Base-by-base conservation (phyloP, 2,113 vertebrate genomes). In the Pipra filicauda region DNA sequence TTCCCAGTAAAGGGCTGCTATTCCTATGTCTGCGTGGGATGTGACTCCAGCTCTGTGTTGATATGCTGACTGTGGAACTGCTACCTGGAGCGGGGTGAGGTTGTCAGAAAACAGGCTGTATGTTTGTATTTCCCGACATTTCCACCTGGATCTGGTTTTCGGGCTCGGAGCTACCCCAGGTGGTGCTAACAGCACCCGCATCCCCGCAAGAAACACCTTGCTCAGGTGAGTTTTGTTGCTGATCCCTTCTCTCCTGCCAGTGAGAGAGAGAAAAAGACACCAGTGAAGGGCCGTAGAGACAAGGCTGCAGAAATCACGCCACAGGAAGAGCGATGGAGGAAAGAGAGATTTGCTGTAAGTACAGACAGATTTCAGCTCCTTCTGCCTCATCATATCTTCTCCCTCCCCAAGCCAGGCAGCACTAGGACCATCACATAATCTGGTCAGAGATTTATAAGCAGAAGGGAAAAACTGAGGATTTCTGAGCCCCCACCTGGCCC, bases 81-180 rank as follows among this genome's bases (percentile, higher is more conserved):
- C 70, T 95, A 72, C 61, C 77, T 97, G 87, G 77, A 95, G 90
- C 17, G 39, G 91, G 37, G 55, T 61, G 82, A 95, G 83, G 48
- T 22, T 93, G 95, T 93, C 96, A 96, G 83, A 88, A 97, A 57
- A 14, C 91, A 87, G 80, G 64, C 70, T 12, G 4, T 73, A 84
- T 93, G 67, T 72, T 92, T 88, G 70, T 91, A 69, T 96, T 97
- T 96, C 96, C 80, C 91, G 78, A 12, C 69, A 84, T 88, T 96
- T 95, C 75, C 64, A 61, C 96, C 97, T 97, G 96, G 96, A 97
- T 95, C 96, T 97, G 92, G 71, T 92, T 88, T 96, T 88, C 0
- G 3, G 93, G 82, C 97, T 96, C 3, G 5, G 86, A 92, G 80
- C 59, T 89, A 76, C 96, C 86, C 96, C 97, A 93, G 94, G 93